Base-by-base conservation (phyloP, 2,888 invertebrate genomes). In the Drosophila limbata region DNA sequence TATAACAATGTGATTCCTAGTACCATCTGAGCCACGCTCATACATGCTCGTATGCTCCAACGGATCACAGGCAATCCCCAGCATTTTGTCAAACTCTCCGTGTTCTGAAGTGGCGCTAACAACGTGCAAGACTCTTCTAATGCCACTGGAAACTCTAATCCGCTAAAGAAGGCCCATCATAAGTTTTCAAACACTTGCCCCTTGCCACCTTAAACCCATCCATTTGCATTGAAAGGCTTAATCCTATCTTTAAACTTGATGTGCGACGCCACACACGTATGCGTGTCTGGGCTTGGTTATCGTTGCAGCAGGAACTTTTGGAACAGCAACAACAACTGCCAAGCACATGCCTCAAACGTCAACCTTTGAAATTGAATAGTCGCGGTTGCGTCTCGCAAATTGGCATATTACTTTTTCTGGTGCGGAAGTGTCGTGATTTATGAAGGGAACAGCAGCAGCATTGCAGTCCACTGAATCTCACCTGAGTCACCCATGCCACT, bases 11-110 rank as follows among this genome's bases (percentile, higher is more conserved):
- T 25, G 4, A 47, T 4, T 19, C 21, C 25, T 6, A 11, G 17
- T 84, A 84, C 84, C 84, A 63, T 87, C 87, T 50, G 84, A 84
- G 71, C 84, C 93, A n/a, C 94, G 93, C 73, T 93, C 94, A 90
- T 95, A 95, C 91, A 95, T 95, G 90, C 94, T 94, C 37, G 95
- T 95, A 89, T 95, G 95, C 79, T 94, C 93, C 47, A 94, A 92
- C 15, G 92, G 92, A 90, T 92, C 92, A 78, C 91, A 90, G 31
- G 91, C 93, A 61, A 93, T 89, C 67, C 92, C 92, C 55, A 92
- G 83, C 92, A 92, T 93, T 74, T 84, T 91, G 57, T 11, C n/a
- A 3, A 25, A 33, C 1, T 56, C 57, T 52, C 50, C 59, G 47
- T 28, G 17, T 9, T 28, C 19, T 48, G 70, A 69, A 79, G 69